Conservation (phyloP, 1,140 invertebrate species). For the Sycophila sp. region DNA sequence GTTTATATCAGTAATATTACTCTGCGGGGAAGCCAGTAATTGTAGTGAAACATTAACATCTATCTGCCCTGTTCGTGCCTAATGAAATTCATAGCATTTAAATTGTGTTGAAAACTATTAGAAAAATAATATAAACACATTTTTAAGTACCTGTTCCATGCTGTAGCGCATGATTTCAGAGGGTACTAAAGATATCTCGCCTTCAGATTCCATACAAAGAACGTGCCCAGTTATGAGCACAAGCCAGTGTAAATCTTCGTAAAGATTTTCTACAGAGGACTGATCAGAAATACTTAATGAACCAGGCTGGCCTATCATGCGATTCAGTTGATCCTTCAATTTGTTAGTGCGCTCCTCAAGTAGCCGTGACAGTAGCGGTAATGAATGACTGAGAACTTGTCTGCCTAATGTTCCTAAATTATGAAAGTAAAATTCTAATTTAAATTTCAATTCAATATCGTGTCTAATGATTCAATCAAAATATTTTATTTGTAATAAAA, state of each 20-base stretch:
- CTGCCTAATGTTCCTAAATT: constrained; percentile 62
- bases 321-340: constrained; percentile 73
- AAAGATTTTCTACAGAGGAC: constrained; percentile 71
- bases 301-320: constrained; percentile 67
- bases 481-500: neutral
- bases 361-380: constrained; percentile 71
- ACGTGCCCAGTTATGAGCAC: constrained; percentile 82
- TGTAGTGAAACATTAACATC: constrained; percentile 64
- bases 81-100: neutral
- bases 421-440: too few relatives aligned
- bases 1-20: constrained; percentile 63
- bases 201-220: constrained; percentile 76
- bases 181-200: constrained; percentile 82
- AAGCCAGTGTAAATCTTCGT: constrained; percentile 92
- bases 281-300: constrained; percentile 67
- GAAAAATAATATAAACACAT: neutral
- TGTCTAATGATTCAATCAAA: too few relatives aligned
- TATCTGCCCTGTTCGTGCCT: constrained; percentile 50
- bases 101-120: neutral
- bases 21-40: constrained; percentile 65
- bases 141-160: constrained; percentile 67
- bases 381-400: constrained; percentile 66
- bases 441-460: too few relatives aligned
- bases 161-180: constrained; percentile 79
- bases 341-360: constrained; percentile 73